Conservation (phyloP, 2,888 invertebrate species). For the Drymonia ruficornis region DNA sequence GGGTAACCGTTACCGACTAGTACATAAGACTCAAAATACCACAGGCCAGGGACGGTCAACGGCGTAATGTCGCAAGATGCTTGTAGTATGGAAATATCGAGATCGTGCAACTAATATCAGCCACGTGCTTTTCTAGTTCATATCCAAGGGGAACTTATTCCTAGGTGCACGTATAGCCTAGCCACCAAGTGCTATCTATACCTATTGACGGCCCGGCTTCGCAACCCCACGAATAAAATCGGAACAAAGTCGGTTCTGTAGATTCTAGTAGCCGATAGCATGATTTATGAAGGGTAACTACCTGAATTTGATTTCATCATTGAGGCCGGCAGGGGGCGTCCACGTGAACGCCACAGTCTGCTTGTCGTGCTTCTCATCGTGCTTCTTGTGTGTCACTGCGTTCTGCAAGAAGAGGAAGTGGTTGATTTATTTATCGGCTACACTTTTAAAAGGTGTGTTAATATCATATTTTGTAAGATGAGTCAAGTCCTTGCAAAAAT, state of each 20-base stretch:
- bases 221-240: too few relatives aligned
- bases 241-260: too few relatives aligned
- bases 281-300: slow-evolving; percentile 52
- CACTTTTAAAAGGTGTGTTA: too few relatives aligned
- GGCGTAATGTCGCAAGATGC: slow-evolving; percentile 1
- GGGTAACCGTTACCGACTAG: background rate
- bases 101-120: background rate
- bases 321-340: slow-evolving; percentile 86
- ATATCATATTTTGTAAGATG: too few relatives aligned
- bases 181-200: too few relatives aligned
- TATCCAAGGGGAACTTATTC: too few relatives aligned
- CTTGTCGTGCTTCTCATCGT: slow-evolving; percentile 82
- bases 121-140: background rate
- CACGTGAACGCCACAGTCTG: slow-evolving; percentile 85
- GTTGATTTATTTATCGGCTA: too few relatives aligned
- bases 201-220: too few relatives aligned
- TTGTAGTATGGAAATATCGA: background rate
- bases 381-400: slow-evolving; percentile 88
- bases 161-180: too few relatives aligned
- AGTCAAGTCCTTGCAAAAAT: too few relatives aligned
- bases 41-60: slow-evolving; percentile 6
- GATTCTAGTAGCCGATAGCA: too few relatives aligned
- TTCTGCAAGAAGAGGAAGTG: slow-evolving; percentile 74
- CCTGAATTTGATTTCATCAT: slow-evolving; percentile 87
- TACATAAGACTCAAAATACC: slow-evolving; percentile 1